phyloP scores from a whole-genome alignment of 2,113 vertebrate species.

The Beaufortia kweichowensis region DNA sequence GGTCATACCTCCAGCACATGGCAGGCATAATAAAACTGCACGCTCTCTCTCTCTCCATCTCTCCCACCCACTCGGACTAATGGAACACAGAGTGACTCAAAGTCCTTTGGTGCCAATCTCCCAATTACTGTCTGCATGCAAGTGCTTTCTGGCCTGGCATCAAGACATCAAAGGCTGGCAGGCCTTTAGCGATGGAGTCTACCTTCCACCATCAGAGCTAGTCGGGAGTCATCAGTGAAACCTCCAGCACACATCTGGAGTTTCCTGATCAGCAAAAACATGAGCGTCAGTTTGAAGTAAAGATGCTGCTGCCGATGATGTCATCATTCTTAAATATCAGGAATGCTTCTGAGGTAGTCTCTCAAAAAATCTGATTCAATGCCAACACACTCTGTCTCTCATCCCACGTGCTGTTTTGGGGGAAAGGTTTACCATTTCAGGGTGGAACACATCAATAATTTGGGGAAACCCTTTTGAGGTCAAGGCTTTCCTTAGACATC shows the following conservation, averaged over 20 bases:
- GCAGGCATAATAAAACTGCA: slow-evolving; percentile 47
- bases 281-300: slow-evolving; percentile 5
- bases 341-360: too few relatives aligned
- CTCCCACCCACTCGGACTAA: slow-evolving; percentile 27
- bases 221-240: slow-evolving; percentile 24
- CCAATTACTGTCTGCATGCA: slow-evolving; percentile 53
- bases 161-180: slow-evolving; percentile 49
- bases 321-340: neutral
- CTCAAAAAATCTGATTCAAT: neutral
- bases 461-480: slow-evolving; percentile 48
- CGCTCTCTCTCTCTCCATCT: slow-evolving; percentile 7
- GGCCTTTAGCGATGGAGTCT: slow-evolving; percentile 22
- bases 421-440: slow-evolving; percentile 30
- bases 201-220: slow-evolving; percentile 42
- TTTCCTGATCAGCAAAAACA: slow-evolving; percentile 18
- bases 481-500: slow-evolving; percentile 45
- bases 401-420: slow-evolving; percentile 1
- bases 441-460: slow-evolving; percentile 38
- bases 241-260: slow-evolving; percentile 4
- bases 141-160: slow-evolving; percentile 51
- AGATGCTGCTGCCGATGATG: neutral
- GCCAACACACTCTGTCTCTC: neutral
- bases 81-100: slow-evolving; percentile 45
- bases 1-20: slow-evolving; percentile 42
- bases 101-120: slow-evolving; percentile 45